Base-by-base conservation (phyloP, 2,797 vertebrate genomes). In the Salmo trutta region DNA sequence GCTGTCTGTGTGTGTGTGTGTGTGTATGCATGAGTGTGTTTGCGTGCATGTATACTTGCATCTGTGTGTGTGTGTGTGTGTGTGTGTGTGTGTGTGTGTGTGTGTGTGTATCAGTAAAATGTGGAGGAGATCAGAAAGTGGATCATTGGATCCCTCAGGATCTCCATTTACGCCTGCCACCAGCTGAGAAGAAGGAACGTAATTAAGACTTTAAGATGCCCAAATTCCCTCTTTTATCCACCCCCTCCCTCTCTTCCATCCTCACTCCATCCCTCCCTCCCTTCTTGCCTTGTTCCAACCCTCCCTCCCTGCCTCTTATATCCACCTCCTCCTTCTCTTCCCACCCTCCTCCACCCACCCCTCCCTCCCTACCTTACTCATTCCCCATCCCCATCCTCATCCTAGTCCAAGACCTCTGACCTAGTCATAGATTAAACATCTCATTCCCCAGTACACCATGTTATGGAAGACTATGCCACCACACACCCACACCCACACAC, bases 181-280 rank as follows among this genome's bases (percentile, higher is more conserved):
- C 70, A 53, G 12, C 21, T 14, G 41, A 71, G 70, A 41, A 71
- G 70, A 73, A 17, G 52, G 64, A 89, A 86, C 78, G 85, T 92
- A 91, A 92, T 93, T 93, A 92, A 90, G 90, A 90, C 86, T 92
- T 91, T 93, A 93, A 93, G 91, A 93, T 92, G 86, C 89, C 88
- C 90, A 91, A 91, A 93, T 92, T 92, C 89, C 88, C 85, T 90
- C 89, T 91, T 82, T 86, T 90, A 88, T 74, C 87, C 82, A 66
- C 51, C 71, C 47, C 47, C 67, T 59, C 21, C 71, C 14, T 41
- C 29, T 41, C 75, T 41, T 59, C 52, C 52, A 21, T 17, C 7
- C 47, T 73, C 41, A 8, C 71, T 65, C 59, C n/a, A 10, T 12
- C 33, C 33, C 24, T 16, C 59, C 78, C 82, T 85, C 81, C 83